phyloP scores from a whole-genome alignment of 2,888 invertebrate genomes.

The Athripsodes cinereus region DNA sequence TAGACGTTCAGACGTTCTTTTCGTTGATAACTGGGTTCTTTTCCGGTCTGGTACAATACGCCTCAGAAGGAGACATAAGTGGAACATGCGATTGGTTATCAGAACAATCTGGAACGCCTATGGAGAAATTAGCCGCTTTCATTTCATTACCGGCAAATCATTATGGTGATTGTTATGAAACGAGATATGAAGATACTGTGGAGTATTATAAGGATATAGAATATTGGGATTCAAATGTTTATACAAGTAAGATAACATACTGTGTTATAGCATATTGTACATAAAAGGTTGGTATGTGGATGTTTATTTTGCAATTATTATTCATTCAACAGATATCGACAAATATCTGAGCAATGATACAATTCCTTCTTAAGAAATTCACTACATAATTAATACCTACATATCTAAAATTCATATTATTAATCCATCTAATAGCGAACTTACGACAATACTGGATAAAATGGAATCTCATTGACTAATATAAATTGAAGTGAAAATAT shows the following conservation, averaged over 20 bases:
- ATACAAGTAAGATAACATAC: conserved; percentile 1
- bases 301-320: too few relatives aligned
- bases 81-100: neutral
- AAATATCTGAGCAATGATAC: too few relatives aligned
- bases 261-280: too few relatives aligned
- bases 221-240: neutral
- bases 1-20: conserved; percentile 42
- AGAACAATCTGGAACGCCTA: neutral
- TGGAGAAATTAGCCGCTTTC: conserved; percentile 8
- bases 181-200: conserved; percentile 1
- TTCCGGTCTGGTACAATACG: conserved; percentile 40
- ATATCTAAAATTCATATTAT: too few relatives aligned
- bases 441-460: too few relatives aligned
- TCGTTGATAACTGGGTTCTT: conserved; percentile 40
- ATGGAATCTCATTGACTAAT: too few relatives aligned
- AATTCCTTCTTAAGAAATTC: too few relatives aligned
- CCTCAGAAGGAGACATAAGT: conserved; percentile 23
- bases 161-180: neutral
- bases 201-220: conserved; percentile 5
- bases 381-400: too few relatives aligned
- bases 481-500: too few relatives aligned
- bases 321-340: too few relatives aligned
- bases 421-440: too few relatives aligned
- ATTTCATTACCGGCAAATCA: neutral
- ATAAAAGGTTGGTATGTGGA: too few relatives aligned